Base-by-base conservation (phyloP, 2,888 invertebrate species). In the Eumacrocentrus americanus region DNA sequence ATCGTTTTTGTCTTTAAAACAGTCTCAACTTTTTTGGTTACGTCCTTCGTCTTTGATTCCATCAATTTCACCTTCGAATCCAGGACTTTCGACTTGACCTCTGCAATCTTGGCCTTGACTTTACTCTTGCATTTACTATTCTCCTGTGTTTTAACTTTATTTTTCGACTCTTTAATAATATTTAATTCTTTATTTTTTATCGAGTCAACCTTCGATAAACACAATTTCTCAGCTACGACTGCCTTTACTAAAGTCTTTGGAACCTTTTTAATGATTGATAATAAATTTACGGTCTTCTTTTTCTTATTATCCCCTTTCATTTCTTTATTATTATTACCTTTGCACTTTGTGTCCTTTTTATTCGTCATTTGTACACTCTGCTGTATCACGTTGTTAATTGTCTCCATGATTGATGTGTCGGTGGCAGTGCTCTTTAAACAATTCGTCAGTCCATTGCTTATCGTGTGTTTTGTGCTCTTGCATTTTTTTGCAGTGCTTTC, bases 201-300 rank as follows among this genome's bases (percentile, higher is more conserved):
- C 6, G 54, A 35, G 40, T 71, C 67, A 12, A 48, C 60, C 40
- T 70, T 70, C 7, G 62, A 40, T 18, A 56, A 54, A 53, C 37
- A 60, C 40, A 77, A 42, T 44, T 73, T 75, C 11, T 73, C 72
- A 9, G 64, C 29, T 1, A 70, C 67, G 11, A 65, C 66, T 25
- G 70, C 66, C 60, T 78, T 77, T 2, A 69, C 83, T 79, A 61
- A 81, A 76, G 72, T 85, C 79, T 73, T 83, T 75, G 63, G 78
- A 72, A 73, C 82, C 79, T 65, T 83, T 73, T 75, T 77, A 7
- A 72, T 69, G n/a, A 70, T 63, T 53, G 72, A 65, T 16, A 73
- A 51, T 12, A 73, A 48, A 44, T 72, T 72, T 1, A 47, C 58
- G 5, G 61, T 60, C 40, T 71, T 74, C 20, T 67, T 64, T 56